These are phyloP conservation scores for Neofelis nebulosa DNA, from an alignment of 2,113 vertebrate species.

Conservation along the genomic window DNA sequence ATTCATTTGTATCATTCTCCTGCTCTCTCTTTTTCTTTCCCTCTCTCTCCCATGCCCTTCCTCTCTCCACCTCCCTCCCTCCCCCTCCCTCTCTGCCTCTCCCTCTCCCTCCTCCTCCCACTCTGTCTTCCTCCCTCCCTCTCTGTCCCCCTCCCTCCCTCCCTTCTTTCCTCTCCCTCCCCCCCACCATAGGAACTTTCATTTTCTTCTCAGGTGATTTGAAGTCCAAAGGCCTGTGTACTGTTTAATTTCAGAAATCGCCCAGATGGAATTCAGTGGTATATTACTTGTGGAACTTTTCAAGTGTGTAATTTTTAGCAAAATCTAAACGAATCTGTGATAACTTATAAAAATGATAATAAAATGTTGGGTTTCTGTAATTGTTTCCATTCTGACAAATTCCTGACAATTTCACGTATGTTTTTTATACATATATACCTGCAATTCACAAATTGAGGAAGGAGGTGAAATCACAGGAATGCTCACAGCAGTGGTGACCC, in stretches of 20 bases:
- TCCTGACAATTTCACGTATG: neutral
- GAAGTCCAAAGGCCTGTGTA: neutral
- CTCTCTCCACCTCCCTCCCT: neutral
- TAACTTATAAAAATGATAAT: slow-evolving; percentile 55
- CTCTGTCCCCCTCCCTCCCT: too few relatives aligned
- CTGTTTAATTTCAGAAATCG: slow-evolving; percentile 24
- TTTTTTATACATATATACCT: neutral
- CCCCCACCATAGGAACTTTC: neutral
- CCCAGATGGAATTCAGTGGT: neutral
- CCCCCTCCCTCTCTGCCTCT: too few relatives aligned
- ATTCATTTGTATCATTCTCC: neutral
- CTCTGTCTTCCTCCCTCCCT: neutral
- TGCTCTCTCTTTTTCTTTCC: neutral
- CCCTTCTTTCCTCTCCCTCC: neutral
- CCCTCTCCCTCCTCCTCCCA: neutral
- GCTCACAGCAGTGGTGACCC: too few relatives aligned
- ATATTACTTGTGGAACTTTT: neutral
- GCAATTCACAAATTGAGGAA: neutral
- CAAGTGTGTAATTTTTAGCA: slow-evolving; percentile 32
- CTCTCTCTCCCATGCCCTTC: neutral
- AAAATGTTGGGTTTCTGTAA: neutral
- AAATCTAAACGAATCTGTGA: slow-evolving; percentile 16
- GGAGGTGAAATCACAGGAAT: neutral
- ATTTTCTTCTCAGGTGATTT: neutral
- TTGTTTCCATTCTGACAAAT: neutral